Base-by-base conservation (phyloP, 2,113 vertebrate species). In the Connochaetes taurinus region DNA sequence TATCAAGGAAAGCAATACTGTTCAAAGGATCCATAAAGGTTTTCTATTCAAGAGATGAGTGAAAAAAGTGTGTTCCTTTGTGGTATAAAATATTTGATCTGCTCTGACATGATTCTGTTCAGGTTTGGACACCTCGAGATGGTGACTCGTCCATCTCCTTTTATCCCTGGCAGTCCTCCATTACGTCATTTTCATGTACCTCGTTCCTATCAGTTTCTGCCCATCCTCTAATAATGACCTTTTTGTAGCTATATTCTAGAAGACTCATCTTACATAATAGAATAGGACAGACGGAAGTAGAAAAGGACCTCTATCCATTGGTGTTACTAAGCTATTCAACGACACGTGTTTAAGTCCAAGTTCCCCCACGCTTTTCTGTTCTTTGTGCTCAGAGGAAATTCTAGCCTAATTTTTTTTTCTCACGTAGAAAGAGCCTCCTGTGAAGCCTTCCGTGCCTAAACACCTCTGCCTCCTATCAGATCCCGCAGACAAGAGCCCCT, bases 381-480 rank as follows among this genome's bases (percentile, higher is more conserved):
- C 87, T 97, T 86, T 96, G 74, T 92, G 40, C 93, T 53, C 9
- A 21, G 29, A 96, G 92, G 92, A 98, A 97, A 98, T 64, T 91
- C 67, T 96, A 97, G 81, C 87, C 50, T 80, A 21, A 25, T 74
- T 67, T 86, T 80, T 78, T 21, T n/a, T 36, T 25, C 64, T 92
- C 21, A 6, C 6, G 1, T 29, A 92, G 86, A 93, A 93, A 97
- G 80, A 93, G 33, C 80, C 52, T 47, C 71, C 89, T 96, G 82
- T 94, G 90, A 86, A 57, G 78, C 64, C 50, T 74, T 82, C 82
- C 9, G 0, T 4, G n/a, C 45, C n/a, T 91, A 78, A 45, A 71
- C 47, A 71, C 95, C 80, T 50, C 47, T 27, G 83, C 29, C 55
- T 93, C 86, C 94, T 97, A 94, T 98, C 96, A 96, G 95, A 91